These are phyloP conservation scores for Malacosoma neustria DNA, from an alignment of 2,888 invertebrate species.

Conservation along the genomic window DNA sequence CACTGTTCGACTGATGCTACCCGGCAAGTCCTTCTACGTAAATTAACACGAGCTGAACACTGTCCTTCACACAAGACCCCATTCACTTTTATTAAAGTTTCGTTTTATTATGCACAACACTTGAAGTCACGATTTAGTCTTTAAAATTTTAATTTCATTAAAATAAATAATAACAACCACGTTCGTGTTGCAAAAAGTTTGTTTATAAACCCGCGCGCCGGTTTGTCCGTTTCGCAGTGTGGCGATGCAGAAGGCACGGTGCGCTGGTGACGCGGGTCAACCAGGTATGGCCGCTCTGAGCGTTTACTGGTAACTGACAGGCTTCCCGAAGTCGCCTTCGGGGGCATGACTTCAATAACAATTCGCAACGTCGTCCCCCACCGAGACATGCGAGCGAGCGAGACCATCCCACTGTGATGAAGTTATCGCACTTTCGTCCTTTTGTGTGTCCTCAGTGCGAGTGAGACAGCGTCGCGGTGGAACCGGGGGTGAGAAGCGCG, in stretches of 20 bases:
- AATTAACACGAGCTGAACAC: constrained; percentile 2
- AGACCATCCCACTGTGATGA: constrained; percentile 66
- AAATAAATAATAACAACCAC: constrained; percentile 46
- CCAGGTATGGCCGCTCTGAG: constrained; percentile 67
- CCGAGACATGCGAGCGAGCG: constrained; percentile 66
- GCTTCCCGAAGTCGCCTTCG: constrained; percentile 75
- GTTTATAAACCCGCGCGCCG: constrained; percentile 41
- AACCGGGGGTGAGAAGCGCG: constrained; percentile 44
- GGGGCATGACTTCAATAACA: constrained; percentile 76
- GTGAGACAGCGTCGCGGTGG: constrained; percentile 47
- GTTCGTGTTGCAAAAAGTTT: constrained; percentile 34
- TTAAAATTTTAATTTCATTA: constrained; percentile 16
- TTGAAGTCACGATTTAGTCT: constrained; percentile 39
- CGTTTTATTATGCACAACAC: constrained; percentile 22
- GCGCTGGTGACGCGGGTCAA: constrained; percentile 47
- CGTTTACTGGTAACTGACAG: constrained; percentile 73
- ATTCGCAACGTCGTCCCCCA: constrained; percentile 75
- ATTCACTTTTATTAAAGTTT: constrained; percentile 33
- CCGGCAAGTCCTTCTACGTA: background rate
- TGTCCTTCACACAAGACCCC: constrained; percentile 17
- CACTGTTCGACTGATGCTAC: constrained; percentile 8
- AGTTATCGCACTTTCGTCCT: constrained; percentile 77
- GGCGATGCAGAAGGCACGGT: constrained; percentile 36
- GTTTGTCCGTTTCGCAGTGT: constrained; percentile 40
- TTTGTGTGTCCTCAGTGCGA: constrained; percentile 72